Conservation (phyloP, 2,888 invertebrate genomes). For the Mactromeris polynyma region DNA sequence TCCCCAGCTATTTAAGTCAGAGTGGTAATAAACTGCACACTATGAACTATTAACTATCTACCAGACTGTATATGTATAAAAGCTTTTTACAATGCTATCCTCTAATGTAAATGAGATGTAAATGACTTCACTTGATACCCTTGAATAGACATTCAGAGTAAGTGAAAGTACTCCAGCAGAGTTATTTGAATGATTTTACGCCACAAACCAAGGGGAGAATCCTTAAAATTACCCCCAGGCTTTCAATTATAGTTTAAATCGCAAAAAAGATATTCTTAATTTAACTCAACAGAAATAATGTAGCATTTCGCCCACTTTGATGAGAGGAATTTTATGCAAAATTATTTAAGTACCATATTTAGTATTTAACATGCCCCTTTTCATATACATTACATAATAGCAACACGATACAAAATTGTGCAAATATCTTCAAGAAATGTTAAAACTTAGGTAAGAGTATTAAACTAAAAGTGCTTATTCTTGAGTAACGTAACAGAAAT, state of each 20-base stretch:
- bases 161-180: neutral
- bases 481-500: no score
- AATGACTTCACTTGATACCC: conserved; percentile 37
- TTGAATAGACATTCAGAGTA: conserved; percentile 25
- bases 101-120: conserved; percentile 39
- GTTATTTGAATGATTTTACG: neutral
- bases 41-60: neutral
- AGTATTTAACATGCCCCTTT: neutral
- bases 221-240: neutral
- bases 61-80: conserved; percentile 21
- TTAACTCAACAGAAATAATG: neutral
- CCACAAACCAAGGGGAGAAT: neutral
- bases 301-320: neutral
- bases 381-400: no score
- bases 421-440: no score
- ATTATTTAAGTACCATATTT: neutral
- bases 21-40: neutral
- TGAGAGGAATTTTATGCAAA: neutral
- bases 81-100: conserved; percentile 19
- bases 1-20: neutral
- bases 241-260: neutral
- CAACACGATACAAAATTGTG: no score
- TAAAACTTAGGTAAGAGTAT: no score
- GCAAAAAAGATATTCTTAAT: neutral
- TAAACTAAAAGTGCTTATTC: no score